Conservation (phyloP, 2,888 invertebrate species). For the Venustoraphidia nigricollis region DNA sequence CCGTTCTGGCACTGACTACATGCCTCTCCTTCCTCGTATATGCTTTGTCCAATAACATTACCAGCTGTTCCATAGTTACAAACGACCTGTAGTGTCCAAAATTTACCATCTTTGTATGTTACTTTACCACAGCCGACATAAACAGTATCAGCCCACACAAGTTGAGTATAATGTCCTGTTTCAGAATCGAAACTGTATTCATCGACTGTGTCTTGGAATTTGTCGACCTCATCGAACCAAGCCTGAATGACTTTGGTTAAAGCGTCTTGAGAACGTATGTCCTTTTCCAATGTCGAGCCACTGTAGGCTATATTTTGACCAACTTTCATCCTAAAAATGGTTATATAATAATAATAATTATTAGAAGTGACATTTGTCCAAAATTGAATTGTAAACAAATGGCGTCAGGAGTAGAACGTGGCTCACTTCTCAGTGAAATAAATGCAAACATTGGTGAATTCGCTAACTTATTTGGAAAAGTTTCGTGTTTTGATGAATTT, state of each 20-base stretch:
- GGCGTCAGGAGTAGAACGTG: no score
- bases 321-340: background rate
- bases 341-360: no score
- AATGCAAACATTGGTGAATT: no score
- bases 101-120: no score
- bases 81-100: constrained; percentile 16
- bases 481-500: no score
- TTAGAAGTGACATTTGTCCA: no score
- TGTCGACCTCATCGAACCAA: background rate
- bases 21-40: background rate
- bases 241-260: background rate
- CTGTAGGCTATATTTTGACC: background rate
- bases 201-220: background rate
- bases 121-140: background rate
- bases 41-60: constrained; percentile 25
- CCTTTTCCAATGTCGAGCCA: background rate
- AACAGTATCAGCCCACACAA: background rate
- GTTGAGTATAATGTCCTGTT: background rate
- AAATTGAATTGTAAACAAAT: no score
- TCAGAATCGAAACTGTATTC: no score
- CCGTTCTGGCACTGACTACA: background rate
- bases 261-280: no score
- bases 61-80: constrained; percentile 35
- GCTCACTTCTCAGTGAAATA: background rate
- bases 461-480: no score